These are phyloP conservation scores for Plusia festucae DNA, from an alignment of 2,888 invertebrate genomes.

Conservation along the genomic window DNA sequence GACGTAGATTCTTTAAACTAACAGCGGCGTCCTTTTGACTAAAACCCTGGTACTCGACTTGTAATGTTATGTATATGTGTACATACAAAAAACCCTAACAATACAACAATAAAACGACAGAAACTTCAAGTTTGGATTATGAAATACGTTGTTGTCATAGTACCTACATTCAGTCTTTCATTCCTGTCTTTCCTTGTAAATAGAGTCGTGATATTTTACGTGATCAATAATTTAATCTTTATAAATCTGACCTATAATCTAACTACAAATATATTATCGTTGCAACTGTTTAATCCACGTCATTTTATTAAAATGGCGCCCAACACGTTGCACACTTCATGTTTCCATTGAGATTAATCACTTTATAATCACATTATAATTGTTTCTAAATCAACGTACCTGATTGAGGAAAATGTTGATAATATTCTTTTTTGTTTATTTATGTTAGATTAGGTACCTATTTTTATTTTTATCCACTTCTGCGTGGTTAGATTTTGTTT, in stretches of 20 bases:
- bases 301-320: constrained; percentile 40
- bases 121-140: not conserved
- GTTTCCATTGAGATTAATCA: constrained; percentile 69
- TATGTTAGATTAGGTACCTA: not conserved
- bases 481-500: not conserved
- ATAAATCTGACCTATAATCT: constrained; percentile 31
- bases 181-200: not conserved
- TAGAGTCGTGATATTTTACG: not conserved
- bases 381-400: constrained; percentile 51
- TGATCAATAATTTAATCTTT: constrained; percentile 5
- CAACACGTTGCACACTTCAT: constrained; percentile 37
- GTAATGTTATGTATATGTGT: too few species aligned
- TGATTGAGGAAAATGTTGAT: constrained; percentile 70
- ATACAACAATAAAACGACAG: not conserved
- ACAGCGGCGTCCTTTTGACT: too few species aligned
- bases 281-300: constrained; percentile 13
- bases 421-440: constrained; percentile 5
- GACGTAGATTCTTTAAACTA: not conserved
- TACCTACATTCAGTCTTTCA: too few species aligned
- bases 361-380: constrained; percentile 76
- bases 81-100: not conserved
- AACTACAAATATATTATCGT: constrained; percentile 21
- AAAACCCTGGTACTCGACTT: too few species aligned
- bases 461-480: not conserved
- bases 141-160: not conserved